Percentiles rank a stretch among this genome's conserved stretches.
Evolutionary conservation across 1,140 invertebrate species (phyloP).

Genomic region (Leptopilina clavipes): DNA sequence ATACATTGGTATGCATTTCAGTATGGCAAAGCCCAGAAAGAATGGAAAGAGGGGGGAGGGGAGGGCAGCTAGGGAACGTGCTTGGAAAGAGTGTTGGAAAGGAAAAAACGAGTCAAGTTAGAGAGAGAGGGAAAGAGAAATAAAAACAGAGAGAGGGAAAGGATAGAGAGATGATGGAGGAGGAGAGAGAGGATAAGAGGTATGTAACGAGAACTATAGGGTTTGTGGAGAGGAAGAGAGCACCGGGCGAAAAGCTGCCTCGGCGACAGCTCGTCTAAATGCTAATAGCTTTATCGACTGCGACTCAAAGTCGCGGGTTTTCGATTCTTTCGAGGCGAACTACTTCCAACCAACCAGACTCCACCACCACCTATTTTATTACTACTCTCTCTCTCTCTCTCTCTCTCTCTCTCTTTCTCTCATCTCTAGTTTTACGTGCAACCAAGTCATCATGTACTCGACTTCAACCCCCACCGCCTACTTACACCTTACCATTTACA

Average conservation of each 20-base stretch:
- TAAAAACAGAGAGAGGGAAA: background rate
- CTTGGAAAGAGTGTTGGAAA: slow-evolving; percentile 31
- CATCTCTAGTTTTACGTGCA: slow-evolving; percentile 26
- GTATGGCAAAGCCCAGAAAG: slow-evolving; percentile 30
- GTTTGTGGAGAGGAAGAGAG: slow-evolving; percentile 8
- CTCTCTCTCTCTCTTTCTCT: slow-evolving; percentile 7
- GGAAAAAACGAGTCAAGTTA: slow-evolving; percentile 16
- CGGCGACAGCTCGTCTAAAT: slow-evolving; percentile 75
- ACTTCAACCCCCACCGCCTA: slow-evolving; percentile 4
- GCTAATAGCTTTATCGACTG: slow-evolving; percentile 75
- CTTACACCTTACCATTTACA: slow-evolving; percentile 21
- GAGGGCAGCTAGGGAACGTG: slow-evolving; percentile 40
- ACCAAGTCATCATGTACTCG: slow-evolving; percentile 23
- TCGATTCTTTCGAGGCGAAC: slow-evolving; percentile 52
- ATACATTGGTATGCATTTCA: slow-evolving; percentile 60
- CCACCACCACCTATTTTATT: slow-evolving; percentile 24
- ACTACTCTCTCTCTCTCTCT: background rate
- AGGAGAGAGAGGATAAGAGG: background rate
- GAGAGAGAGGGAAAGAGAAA: slow-evolving; percentile 36
- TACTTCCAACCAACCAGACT: slow-evolving; percentile 47
- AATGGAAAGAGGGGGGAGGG: no score
- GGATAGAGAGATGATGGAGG: slow-evolving; percentile 34
- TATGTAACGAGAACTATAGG: slow-evolving; percentile 3
- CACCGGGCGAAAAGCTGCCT: slow-evolving; percentile 52
- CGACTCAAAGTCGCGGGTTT: slow-evolving; percentile 56